These are phyloP conservation scores for Delichon dasypus DNA, from an alignment of 2,797 vertebrate genomes.

Conservation along the genomic window DNA sequence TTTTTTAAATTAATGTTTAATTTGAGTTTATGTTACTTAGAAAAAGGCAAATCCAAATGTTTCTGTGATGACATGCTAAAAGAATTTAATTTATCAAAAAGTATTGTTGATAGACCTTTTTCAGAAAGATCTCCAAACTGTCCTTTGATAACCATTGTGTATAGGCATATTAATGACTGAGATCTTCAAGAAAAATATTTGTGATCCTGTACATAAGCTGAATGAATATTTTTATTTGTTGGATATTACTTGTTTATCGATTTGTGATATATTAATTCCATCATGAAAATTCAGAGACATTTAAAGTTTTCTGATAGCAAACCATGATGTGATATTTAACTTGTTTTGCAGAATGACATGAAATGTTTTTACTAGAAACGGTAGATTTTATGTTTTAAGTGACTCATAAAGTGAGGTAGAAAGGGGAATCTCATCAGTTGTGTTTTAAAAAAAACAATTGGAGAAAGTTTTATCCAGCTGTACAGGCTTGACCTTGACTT, in stretches of 20 bases:
- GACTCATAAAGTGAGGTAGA: background rate
- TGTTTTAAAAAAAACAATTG: background rate
- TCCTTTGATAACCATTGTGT: background rate
- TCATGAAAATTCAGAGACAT: background rate
- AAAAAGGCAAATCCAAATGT: background rate
- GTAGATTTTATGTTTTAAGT: conserved; percentile 26
- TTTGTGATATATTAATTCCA: background rate
- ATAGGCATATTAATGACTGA: background rate
- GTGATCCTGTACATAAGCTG: background rate
- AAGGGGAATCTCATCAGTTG: background rate
- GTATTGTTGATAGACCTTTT: background rate
- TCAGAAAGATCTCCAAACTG: background rate
- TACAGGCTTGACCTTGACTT: background rate
- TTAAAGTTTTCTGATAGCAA: background rate
- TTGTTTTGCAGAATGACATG: conserved; percentile 7
- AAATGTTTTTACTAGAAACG: conserved; percentile 22
- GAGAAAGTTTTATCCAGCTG: background rate
- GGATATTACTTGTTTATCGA: background rate
- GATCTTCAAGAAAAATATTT: background rate
- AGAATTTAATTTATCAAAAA: background rate
- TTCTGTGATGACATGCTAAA: background rate
- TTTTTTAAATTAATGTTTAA: background rate
- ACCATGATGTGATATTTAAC: background rate
- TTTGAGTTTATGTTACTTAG: background rate
- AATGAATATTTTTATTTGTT: background rate